phyloP scores from a whole-genome alignment of 2,888 invertebrate genomes.

The Drosophila subquinaria region DNA sequence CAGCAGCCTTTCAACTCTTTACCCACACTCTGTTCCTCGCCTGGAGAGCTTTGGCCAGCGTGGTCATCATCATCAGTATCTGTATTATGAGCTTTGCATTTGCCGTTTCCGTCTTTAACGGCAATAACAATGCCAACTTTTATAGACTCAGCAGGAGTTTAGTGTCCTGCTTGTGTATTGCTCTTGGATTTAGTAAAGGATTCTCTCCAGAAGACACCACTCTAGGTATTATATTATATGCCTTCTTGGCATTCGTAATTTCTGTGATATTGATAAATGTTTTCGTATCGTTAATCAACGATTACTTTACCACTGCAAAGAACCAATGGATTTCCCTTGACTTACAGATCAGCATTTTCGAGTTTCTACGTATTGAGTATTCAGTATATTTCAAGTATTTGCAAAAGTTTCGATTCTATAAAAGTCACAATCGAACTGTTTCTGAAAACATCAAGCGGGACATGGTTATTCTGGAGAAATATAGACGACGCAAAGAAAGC shows the following conservation, averaged over 20 bases:
- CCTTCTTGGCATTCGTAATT: slow-evolving; percentile 67
- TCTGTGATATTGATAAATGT: slow-evolving; percentile 78
- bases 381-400: slow-evolving; percentile 17
- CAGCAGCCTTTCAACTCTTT: slow-evolving; percentile 76
- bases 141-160: slow-evolving; percentile 63
- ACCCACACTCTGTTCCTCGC: slow-evolving; percentile 71
- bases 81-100: slow-evolving; percentile 72
- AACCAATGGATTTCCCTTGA: slow-evolving; percentile 32
- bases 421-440: slow-evolving; percentile 44
- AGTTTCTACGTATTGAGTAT: slow-evolving; percentile 71
- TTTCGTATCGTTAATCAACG: slow-evolving; percentile 76
- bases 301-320: slow-evolving; percentile 72
- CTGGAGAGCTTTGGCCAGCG: slow-evolving; percentile 59
- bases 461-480: slow-evolving; percentile 15
- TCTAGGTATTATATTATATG: slow-evolving; percentile 76
- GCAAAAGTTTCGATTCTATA: slow-evolving; percentile 36
- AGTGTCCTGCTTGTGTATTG: slow-evolving; percentile 68
- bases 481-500: background rate
- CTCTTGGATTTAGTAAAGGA: slow-evolving; percentile 74
- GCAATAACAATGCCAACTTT: slow-evolving; percentile 71
- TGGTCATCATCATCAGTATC: slow-evolving; percentile 65
- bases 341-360: slow-evolving; percentile 64
- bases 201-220: slow-evolving; percentile 54
- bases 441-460: slow-evolving; percentile 40
- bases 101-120: slow-evolving; percentile 75